Evolutionary conservation across 2,113 vertebrate genomes (phyloP).

Genomic region (Rhineura floridana): DNA sequence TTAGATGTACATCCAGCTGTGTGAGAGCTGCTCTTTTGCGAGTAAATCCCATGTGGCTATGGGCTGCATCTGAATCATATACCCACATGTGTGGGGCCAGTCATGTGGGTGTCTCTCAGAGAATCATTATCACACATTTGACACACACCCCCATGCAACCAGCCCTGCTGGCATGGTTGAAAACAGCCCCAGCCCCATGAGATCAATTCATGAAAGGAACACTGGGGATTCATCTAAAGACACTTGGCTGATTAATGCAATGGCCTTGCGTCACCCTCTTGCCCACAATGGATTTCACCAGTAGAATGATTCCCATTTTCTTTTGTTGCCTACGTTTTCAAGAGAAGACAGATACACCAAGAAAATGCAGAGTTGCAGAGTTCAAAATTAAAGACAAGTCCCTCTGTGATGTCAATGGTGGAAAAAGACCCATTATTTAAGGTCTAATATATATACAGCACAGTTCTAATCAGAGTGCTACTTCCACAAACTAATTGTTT

Average conservation of each 20-base stretch:
- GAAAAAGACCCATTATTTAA: background rate
- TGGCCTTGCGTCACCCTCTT: background rate
- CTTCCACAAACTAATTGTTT: background rate
- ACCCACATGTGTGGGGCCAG: background rate
- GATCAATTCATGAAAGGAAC: background rate
- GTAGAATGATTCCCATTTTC: background rate
- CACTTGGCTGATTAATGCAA: background rate
- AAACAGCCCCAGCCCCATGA: background rate
- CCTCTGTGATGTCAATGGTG: background rate
- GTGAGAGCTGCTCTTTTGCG: background rate
- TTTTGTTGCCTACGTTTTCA: background rate
- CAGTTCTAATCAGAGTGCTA: background rate
- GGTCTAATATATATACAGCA: background rate
- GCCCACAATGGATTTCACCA: background rate
- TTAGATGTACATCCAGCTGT: background rate
- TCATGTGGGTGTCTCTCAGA: background rate
- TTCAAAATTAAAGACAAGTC: background rate
- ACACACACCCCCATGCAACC: background rate
- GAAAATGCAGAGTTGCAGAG: background rate
- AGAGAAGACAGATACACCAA: background rate
- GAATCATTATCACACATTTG: background rate
- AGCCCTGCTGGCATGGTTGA: background rate
- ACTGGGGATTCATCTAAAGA: background rate
- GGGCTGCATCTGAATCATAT: background rate
- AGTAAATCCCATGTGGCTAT: background rate